Evolutionary conservation across 2,113 vertebrate genomes (phyloP).

Genomic region (Crocuta crocuta): DNA sequence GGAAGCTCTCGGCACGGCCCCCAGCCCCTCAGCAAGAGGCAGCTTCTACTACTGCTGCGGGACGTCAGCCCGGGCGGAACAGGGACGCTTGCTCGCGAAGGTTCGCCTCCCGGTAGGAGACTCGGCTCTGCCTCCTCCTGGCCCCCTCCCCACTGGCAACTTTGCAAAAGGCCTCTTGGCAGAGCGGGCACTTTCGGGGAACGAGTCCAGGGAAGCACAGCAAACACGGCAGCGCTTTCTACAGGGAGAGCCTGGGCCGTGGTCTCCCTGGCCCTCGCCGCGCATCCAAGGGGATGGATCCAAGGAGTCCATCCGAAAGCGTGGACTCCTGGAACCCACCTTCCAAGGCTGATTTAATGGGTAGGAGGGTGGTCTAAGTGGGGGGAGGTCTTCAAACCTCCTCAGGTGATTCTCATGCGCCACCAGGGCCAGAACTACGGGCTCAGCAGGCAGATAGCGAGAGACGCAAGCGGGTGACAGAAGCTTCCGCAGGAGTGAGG

Average conservation of each 20-base stretch:
- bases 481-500: not conserved
- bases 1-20: not conserved
- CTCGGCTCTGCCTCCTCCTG: not conserved
- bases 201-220: not conserved
- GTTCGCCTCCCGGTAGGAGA: not conserved
- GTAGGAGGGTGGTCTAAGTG: not conserved
- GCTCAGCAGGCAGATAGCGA: not conserved
- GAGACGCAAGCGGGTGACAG: not conserved
- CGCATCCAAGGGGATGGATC: too few relatives aligned
- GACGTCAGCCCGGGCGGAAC: not conserved
- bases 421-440: not conserved
- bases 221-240: not conserved
- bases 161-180: not conserved
- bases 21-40: accelerated
- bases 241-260: too few relatives aligned
- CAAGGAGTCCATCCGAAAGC: not conserved
- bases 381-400: not conserved
- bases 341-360: not conserved
- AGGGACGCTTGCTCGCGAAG: not conserved
- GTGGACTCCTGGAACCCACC: not conserved
- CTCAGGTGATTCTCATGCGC: not conserved
- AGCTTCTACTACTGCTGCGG: not conserved
- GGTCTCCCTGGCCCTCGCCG: too few relatives aligned
- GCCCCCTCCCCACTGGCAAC: not conserved
- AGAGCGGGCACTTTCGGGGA: not conserved